Conservation (phyloP, 2,113 vertebrate genomes). For the Malurus melanocephalus region DNA sequence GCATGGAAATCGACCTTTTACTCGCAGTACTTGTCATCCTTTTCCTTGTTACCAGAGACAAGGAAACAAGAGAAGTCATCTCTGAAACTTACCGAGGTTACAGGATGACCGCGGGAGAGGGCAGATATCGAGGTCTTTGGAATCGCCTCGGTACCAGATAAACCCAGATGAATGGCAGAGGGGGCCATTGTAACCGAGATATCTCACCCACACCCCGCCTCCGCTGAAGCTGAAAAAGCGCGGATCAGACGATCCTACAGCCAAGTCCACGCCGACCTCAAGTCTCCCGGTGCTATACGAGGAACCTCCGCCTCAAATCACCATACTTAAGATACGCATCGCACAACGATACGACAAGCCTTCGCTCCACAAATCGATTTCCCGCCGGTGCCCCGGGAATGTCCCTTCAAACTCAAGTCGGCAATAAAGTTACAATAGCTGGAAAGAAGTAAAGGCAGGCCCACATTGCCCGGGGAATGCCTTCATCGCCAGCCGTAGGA, state of each 20-base stretch:
- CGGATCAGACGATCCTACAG: not conserved
- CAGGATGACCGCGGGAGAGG: not conserved
- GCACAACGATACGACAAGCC: not conserved
- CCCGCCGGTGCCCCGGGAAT: not conserved
- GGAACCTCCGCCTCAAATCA: not conserved
- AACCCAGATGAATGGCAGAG: not conserved
- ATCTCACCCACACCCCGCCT: not conserved
- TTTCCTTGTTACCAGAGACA: not conserved
- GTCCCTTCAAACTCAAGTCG: not conserved
- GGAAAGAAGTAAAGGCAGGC: not conserved
- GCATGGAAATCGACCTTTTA: not conserved
- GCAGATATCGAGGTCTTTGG: not conserved
- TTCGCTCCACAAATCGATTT: not conserved
- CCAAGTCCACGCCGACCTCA: not conserved
- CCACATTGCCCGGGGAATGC: not conserved
- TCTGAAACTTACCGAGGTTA: conserved; percentile 17
- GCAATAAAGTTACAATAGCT: not conserved
- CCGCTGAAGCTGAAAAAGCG: not conserved
- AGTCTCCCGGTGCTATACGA: not conserved
- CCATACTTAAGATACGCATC: not conserved
- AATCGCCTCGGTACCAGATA: not conserved
- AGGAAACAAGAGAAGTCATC: not conserved
- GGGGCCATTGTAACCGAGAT: not conserved
- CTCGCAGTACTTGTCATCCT: not conserved
- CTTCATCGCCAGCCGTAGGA: not conserved